Base-by-base conservation (phyloP, 2,797 vertebrate genomes). In the Luscinia luscinia region DNA sequence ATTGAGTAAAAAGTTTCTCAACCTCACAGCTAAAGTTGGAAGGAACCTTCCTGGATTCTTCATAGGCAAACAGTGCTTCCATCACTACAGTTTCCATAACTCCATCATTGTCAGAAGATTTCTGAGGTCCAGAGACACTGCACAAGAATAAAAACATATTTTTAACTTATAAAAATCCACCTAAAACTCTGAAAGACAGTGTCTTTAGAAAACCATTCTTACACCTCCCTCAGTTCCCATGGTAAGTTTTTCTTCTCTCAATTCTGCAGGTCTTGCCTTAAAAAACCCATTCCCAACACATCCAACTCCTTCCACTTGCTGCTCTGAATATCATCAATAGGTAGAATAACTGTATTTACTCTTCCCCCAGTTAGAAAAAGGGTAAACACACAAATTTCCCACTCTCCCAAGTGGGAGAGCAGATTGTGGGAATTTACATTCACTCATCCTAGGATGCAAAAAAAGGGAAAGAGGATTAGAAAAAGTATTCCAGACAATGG, bases 91-190 rank as follows among this genome's bases (percentile, higher is more conserved):
- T 81, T 41, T 96, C 96, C 3, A 41, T 64, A 11, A 79, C 73
- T 36, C 62, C 59, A 28, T 82, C 92, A 21, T 66, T 95, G 6
- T 90, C 40, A 9, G 77, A 84, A 20, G 76, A 54, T 15, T 93
- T 91, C 83, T 96, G 97, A 48, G 87, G 36, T 79, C 92, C 95
- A 62, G 96, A 74, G 36, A 49, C 43, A 57, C 98, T 98, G 96
- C 59, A 89, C 12, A 92, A 87, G 92, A 83, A 94, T 11, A 96
- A 66, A 94, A 90, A 7, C 22, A 22, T 0, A 2, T 24, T 76
- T 81, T 75, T 67, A 28, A 62, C 14, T 87, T 77, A 16, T 48
- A 80, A 74, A 72, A 23, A 3, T 20, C 27, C 8, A 27, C 32
- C 15, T 69, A 18, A 69, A 93, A 72, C 22, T 76, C 77, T 48